These are phyloP conservation scores for Diplodus sargus DNA, from an alignment of 2,797 vertebrate genomes.

Conservation along the genomic window DNA sequence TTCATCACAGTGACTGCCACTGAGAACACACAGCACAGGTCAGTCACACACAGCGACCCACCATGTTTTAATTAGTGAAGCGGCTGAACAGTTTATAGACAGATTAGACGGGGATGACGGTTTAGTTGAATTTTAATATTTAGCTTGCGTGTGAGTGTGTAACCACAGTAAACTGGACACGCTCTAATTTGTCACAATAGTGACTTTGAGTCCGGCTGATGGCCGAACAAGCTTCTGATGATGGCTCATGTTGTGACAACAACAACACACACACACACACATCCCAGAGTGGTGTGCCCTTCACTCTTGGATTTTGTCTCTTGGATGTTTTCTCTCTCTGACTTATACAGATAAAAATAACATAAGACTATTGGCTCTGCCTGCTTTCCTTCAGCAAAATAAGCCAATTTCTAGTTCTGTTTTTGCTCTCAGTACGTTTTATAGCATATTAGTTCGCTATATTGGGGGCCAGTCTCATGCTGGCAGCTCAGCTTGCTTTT, in stretches of 20 bases:
- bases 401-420: slow-evolving; percentile 2
- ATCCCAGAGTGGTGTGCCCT: slow-evolving; percentile 6
- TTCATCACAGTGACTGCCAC: slow-evolving; percentile 97
- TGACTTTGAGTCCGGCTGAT: slow-evolving; percentile 13
- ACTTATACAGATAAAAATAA: slow-evolving; percentile 19
- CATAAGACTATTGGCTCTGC: not conserved
- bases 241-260: slow-evolving; percentile 3
- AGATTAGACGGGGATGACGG: not conserved
- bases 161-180: not conserved
- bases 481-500: not conserved
- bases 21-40: slow-evolving; percentile 94
- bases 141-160: not conserved
- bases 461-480: not conserved
- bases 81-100: not conserved
- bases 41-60: slow-evolving; percentile 42
- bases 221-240: slow-evolving; percentile 7
- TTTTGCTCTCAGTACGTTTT: not conserved
- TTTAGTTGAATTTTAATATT: not conserved
- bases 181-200: slow-evolving; percentile 7
- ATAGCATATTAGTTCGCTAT: not conserved
- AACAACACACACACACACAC: not conserved
- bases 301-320: slow-evolving; percentile 3
- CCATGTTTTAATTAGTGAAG: slow-evolving; percentile 1
- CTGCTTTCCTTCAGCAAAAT: slow-evolving; percentile 8
- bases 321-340: slow-evolving; percentile 1